Conservation (phyloP, 1,140 invertebrate genomes). For the Penaeus japonicus region DNA sequence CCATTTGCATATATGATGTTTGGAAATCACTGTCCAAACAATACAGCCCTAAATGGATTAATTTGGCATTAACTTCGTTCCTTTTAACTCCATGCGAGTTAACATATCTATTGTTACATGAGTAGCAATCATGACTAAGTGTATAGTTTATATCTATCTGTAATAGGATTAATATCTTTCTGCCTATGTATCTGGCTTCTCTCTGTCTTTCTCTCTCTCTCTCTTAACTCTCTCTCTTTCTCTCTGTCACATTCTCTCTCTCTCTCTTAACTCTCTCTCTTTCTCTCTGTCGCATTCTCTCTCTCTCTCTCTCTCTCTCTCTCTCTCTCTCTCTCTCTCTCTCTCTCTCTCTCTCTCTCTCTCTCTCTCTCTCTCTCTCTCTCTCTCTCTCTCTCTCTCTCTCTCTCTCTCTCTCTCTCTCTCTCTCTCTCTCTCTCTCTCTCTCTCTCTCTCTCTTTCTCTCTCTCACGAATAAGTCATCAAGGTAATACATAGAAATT, state of each 20-base stretch:
- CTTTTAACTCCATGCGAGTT: too few species aligned
- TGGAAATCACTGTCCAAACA: too few species aligned
- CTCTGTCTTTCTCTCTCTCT: background rate
- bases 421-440: background rate
- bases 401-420: background rate
- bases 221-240: background rate
- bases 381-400: background rate
- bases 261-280: background rate
- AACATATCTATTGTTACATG: too few species aligned
- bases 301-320: constrained; percentile 21
- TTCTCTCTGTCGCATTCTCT: constrained; percentile 12
- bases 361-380: background rate
- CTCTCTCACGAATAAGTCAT: too few species aligned
- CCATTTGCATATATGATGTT: too few species aligned
- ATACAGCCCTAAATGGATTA: too few species aligned
- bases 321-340: constrained; percentile 18
- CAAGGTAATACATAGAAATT: too few species aligned
- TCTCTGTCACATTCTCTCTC: background rate
- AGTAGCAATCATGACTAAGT: too few species aligned
- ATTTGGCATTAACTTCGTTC: too few species aligned
- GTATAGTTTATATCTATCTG: too few species aligned
- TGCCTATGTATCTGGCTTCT: background rate
- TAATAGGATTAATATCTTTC: too few species aligned
- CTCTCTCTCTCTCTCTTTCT: background rate
- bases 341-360: background rate